Evolutionary conservation across 2,113 vertebrate genomes (phyloP).

Genomic region (Raja brachyura): DNA sequence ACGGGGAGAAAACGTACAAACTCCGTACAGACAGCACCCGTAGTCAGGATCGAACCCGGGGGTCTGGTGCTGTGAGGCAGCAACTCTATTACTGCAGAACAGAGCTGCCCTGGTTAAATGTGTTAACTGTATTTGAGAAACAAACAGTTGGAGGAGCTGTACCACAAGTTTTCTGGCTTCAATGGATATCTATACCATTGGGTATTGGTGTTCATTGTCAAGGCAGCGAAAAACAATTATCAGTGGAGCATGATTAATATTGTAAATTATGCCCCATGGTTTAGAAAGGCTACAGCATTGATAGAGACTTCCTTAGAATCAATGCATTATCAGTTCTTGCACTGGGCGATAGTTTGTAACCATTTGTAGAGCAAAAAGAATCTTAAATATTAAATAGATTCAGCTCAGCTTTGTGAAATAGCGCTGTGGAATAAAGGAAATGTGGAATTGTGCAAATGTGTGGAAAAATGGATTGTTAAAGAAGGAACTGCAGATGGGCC

Average conservation of each 20-base stretch:
- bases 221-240: background rate
- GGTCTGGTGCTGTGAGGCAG: no score
- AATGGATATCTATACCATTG: background rate
- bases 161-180: conserved; percentile 2
- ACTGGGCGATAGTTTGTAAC: background rate
- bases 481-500: no score
- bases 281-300: background rate
- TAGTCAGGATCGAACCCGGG: no score
- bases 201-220: background rate
- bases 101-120: no score
- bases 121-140: background rate
- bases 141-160: conserved; percentile 22
- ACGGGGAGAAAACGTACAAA: no score
- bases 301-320: background rate
- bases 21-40: no score
- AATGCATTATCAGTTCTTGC: background rate
- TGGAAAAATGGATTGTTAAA: background rate
- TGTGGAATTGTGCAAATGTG: background rate
- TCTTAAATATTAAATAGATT: background rate
- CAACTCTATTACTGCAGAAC: no score
- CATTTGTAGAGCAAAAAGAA: background rate
- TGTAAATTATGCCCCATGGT: background rate
- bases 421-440: no score
- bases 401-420: background rate
- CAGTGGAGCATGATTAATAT: background rate